Conservation (phyloP, 2,797 vertebrate genomes). For the Eptatretus atami region DNA sequence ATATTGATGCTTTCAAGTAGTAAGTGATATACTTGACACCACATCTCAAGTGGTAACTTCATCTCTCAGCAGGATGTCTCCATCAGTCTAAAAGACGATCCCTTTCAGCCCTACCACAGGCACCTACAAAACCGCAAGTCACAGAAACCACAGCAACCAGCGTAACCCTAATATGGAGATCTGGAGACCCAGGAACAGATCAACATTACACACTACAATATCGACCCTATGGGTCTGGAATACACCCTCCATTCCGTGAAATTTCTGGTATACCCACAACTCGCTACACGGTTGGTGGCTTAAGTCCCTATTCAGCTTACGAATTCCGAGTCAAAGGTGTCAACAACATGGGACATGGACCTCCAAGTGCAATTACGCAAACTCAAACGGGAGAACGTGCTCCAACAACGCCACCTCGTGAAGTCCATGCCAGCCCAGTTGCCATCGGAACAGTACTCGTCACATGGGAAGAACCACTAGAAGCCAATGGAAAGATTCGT, state of each 20-base stretch:
- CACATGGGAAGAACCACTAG: constrained; percentile 90
- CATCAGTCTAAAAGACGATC: not conserved
- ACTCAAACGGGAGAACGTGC: constrained; percentile 77
- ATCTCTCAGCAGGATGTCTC: too few relatives aligned
- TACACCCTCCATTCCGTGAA: not conserved
- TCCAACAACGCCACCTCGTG: constrained; percentile 61
- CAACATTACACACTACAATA: constrained; percentile 65
- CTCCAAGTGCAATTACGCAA: constrained; percentile 65
- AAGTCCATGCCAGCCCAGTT: constrained; percentile 64
- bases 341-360: constrained; percentile 83
- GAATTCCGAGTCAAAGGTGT: constrained; percentile 78
- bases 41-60: too few relatives aligned
- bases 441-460: constrained; percentile 80
- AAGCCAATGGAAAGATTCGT: constrained; percentile 82
- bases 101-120: constrained; percentile 61
- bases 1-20: too few relatives aligned
- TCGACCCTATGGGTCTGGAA: too few relatives aligned
- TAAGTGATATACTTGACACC: too few relatives aligned
- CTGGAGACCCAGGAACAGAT: constrained; percentile 77
- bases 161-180: constrained; percentile 95
- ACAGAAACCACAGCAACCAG: constrained; percentile 93
- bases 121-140: constrained; percentile 61
- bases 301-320: constrained; percentile 88
- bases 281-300: constrained; percentile 22
- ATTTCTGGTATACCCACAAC: not conserved